Evolutionary conservation across 1,140 invertebrate species (phyloP).

Genomic region (Neodiprion fabricii): DNA sequence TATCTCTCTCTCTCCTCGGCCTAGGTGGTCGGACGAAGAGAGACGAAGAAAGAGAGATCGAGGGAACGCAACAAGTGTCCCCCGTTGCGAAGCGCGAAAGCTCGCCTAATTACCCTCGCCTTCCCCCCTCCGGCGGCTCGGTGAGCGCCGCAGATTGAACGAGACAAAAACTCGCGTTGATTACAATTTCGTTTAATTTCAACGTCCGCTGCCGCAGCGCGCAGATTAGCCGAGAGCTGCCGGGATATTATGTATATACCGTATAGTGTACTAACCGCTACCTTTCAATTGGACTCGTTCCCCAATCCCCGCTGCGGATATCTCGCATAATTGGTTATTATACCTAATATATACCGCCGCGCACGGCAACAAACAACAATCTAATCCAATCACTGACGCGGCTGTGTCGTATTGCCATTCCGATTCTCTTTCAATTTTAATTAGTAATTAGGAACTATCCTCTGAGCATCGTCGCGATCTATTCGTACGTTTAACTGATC

Average conservation of each 20-base stretch:
- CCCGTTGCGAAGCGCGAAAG: constrained; percentile 49
- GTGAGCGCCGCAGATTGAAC: constrained; percentile 16
- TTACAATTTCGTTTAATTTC: background rate
- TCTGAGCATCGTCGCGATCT: too few relatives aligned
- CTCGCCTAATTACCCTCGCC: constrained; percentile 59
- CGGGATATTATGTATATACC: too few relatives aligned
- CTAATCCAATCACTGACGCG: background rate
- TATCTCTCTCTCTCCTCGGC: background rate
- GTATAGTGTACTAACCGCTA: too few relatives aligned
- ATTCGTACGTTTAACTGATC: too few relatives aligned
- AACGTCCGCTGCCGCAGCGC: background rate
- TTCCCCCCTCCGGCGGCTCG: constrained; percentile 35
- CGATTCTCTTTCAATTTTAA: too few relatives aligned
- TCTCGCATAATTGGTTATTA: too few relatives aligned
- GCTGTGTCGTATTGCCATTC: too few relatives aligned
- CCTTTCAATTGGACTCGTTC: too few relatives aligned
- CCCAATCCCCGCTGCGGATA: too few relatives aligned
- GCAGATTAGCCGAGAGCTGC: background rate
- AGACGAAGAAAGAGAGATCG: constrained; percentile 27
- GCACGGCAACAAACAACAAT: background rate
- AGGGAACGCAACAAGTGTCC: constrained; percentile 52
- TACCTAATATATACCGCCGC: too few relatives aligned
- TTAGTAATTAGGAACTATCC: too few relatives aligned
- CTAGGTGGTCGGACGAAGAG: constrained; percentile 11
- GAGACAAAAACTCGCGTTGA: constrained; percentile 1